A percentile compares a stretch with the other conserved stretches of the same genome.
Conservation (phyloP, 1,140 invertebrate genomes). For the Aphelenchoides avenae region DNA sequence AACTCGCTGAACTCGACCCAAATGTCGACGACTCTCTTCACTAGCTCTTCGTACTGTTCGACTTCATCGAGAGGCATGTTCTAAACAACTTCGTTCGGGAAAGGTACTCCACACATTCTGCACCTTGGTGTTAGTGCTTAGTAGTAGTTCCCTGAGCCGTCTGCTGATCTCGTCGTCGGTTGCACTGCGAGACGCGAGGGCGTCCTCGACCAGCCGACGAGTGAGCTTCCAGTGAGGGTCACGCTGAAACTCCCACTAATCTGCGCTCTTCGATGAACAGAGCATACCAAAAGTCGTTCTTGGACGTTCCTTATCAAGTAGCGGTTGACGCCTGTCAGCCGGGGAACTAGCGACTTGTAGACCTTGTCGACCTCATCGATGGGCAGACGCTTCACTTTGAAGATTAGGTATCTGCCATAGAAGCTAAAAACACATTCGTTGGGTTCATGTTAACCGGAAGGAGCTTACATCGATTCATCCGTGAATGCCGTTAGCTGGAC, state of each 20-base stretch:
- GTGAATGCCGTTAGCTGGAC: slow-evolving; percentile 35
- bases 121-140: slow-evolving; percentile 5
- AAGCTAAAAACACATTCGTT: slow-evolving; percentile 10
- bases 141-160: slow-evolving; percentile 2
- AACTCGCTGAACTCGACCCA: not conserved
- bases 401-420: slow-evolving; percentile 25
- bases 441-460: not conserved
- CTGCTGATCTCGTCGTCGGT: not conserved
- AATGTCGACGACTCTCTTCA: not conserved
- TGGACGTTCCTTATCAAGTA: slow-evolving; percentile 14
- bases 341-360: slow-evolving; percentile 32
- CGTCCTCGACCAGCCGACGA: slow-evolving; percentile 31
- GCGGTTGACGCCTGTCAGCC: slow-evolving; percentile 33
- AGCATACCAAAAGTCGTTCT: not conserved
- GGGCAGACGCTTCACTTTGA: not conserved
- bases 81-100: slow-evolving; percentile 11
- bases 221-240: slow-evolving; percentile 27
- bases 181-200: slow-evolving; percentile 21
- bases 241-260: no score
- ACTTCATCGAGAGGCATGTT: slow-evolving; percentile 8
- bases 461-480: slow-evolving; percentile 11
- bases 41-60: slow-evolving; percentile 13
- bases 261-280: not conserved
- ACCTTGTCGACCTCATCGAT: slow-evolving; percentile 24
- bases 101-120: not conserved